Evolutionary conservation across 2,113 vertebrate species (phyloP).

Genomic region (Notothenia coriiceps): DNA sequence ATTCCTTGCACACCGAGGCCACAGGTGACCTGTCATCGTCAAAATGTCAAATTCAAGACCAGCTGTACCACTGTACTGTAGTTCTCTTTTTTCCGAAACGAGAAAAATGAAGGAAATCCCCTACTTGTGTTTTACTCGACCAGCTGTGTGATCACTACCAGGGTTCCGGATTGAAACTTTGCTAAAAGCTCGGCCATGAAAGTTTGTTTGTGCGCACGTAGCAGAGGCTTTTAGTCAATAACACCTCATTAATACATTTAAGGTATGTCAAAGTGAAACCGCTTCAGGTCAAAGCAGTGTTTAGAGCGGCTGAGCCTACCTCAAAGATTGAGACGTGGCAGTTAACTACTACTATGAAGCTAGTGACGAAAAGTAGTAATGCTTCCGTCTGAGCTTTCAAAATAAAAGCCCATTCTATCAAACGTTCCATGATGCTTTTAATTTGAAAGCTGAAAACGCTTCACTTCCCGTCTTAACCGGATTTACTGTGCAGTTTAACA

Average conservation of each 20-base stretch:
- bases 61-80: neutral
- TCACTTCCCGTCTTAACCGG: neutral
- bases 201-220: neutral
- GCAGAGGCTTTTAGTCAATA: neutral
- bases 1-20: slow-evolving; percentile 16
- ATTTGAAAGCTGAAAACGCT: slow-evolving; percentile 25
- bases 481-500: neutral
- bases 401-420: slow-evolving; percentile 2
- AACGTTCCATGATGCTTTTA: slow-evolving; percentile 28
- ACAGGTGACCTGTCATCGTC: slow-evolving; percentile 37
- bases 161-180: slow-evolving; percentile 61
- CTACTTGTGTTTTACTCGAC: slow-evolving; percentile 14
- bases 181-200: neutral
- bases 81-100: slow-evolving; percentile 4
- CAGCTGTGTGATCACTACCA: slow-evolving; percentile 41
- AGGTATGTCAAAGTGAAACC: slow-evolving; percentile 1
- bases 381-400: slow-evolving; percentile 12
- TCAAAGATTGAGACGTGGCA: slow-evolving; percentile 85
- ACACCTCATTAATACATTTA: neutral
- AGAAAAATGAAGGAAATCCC: slow-evolving; percentile 61
- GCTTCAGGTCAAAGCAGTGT: neutral
- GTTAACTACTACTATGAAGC: slow-evolving; percentile 44
- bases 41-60: neutral
- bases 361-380: fast-evolving
- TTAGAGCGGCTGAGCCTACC: slow-evolving; percentile 11